Evolutionary conservation across 2,888 invertebrate species (phyloP).

Genomic region (Congeria kusceri): DNA sequence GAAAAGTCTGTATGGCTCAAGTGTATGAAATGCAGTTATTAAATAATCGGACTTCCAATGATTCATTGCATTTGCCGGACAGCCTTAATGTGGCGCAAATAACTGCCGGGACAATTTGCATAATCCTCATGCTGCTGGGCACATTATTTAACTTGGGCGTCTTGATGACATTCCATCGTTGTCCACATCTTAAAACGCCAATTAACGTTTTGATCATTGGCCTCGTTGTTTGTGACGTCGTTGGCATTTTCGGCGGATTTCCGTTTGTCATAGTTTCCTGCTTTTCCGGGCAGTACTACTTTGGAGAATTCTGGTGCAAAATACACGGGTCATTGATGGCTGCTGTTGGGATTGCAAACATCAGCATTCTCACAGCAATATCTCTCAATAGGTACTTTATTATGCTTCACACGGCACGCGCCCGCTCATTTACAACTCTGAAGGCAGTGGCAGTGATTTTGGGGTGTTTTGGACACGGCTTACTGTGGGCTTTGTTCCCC

Average conservation of each 20-base stretch:
- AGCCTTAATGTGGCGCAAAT: background rate
- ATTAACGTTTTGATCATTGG: conserved; percentile 42
- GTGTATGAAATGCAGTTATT: too few relatives aligned
- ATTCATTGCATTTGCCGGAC: too few relatives aligned
- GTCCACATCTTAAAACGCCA: conserved; percentile 30
- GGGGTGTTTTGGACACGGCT: conserved; percentile 39
- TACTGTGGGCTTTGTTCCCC: conserved; percentile 53
- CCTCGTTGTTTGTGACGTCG: conserved; percentile 18
- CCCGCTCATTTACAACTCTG: conserved; percentile 40
- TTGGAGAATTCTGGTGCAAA: conserved; percentile 34
- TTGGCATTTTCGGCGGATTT: conserved; percentile 25
- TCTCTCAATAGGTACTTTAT: conserved; percentile 42
- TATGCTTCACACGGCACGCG: conserved; percentile 20
- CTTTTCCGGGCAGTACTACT: conserved; percentile 41
- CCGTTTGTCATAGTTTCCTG: conserved; percentile 40
- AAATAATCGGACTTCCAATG: too few relatives aligned
- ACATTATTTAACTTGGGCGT: conserved; percentile 18
- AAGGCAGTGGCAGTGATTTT: conserved; percentile 39
- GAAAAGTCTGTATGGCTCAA: too few relatives aligned
- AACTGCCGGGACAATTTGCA: conserved; percentile 2
- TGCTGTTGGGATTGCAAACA: conserved; percentile 30
- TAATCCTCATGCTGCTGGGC: conserved; percentile 32
- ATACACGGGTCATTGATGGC: conserved; percentile 34
- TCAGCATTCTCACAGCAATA: conserved; percentile 43
- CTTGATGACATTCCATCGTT: conserved; percentile 30